These are phyloP conservation scores for Phocoena sinus DNA, from an alignment of 2,113 vertebrate species.

Conservation along the genomic window DNA sequence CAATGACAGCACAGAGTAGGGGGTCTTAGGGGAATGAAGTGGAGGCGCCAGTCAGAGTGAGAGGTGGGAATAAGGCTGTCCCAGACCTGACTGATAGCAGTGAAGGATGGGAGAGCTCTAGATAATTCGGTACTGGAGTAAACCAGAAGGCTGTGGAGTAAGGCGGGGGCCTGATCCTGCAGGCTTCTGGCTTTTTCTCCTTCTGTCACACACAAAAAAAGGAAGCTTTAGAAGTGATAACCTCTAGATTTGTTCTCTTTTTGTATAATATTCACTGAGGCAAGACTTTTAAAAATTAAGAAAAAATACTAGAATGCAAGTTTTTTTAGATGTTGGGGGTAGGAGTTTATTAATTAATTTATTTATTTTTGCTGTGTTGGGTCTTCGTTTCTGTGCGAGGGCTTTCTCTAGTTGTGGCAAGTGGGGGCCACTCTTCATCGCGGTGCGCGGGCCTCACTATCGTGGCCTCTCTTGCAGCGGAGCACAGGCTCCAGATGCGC, in stretches of 20 bases:
- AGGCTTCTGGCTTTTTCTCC: not conserved
- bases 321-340: no score
- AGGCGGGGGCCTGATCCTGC: accelerated
- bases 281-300: not conserved
- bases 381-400: no score
- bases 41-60: not conserved
- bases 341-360: no score
- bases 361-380: no score
- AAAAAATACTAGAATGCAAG: not conserved
- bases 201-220: not conserved
- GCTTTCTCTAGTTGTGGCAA: no score
- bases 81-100: not conserved
- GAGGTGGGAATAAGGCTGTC: no score
- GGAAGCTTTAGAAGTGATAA: not conserved
- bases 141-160: not conserved
- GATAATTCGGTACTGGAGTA: accelerated
- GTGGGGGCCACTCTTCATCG: no score
- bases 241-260: not conserved
- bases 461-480: no score
- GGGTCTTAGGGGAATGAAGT: not conserved
- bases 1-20: accelerated
- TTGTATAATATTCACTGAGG: not conserved
- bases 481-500: no score
- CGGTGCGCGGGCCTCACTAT: no score
- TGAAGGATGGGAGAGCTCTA: accelerated